phyloP scores from a whole-genome alignment of 2,113 vertebrate species.

The Montifringilla adamsi region DNA sequence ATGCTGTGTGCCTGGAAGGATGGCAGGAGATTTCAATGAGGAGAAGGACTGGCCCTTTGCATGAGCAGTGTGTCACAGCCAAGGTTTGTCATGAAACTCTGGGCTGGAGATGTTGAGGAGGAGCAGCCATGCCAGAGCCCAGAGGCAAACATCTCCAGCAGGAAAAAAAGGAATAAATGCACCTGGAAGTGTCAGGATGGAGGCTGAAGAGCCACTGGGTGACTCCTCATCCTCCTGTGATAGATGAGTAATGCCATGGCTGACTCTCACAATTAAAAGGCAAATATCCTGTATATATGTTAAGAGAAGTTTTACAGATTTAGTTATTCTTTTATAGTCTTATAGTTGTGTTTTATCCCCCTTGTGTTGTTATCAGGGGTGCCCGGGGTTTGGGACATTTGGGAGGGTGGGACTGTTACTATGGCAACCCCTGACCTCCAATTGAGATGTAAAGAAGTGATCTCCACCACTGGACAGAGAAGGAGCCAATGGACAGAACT shows the following conservation, averaged over 20 bases:
- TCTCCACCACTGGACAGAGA: background rate
- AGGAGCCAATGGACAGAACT: background rate
- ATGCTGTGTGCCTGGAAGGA: background rate
- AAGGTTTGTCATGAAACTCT: background rate
- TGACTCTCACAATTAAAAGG: background rate
- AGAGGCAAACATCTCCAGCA: background rate
- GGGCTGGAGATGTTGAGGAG: background rate
- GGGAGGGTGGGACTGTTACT: background rate
- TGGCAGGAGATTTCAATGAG: background rate
- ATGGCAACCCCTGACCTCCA: background rate
- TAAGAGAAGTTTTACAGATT: background rate
- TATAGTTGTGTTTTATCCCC: background rate
- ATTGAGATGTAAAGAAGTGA: background rate
- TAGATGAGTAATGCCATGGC: background rate
- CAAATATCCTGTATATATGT: background rate
- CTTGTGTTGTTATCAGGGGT: background rate
- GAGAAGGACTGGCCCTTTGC: background rate
- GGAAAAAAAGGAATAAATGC: background rate
- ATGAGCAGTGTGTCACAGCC: accelerated
- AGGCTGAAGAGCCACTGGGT: background rate
- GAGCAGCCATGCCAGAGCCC: background rate
- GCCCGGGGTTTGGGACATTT: background rate
- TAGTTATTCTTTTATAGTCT: too few species aligned
- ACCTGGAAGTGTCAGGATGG: background rate
- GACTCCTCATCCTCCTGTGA: background rate